Conservation (phyloP, 2,113 vertebrate genomes). For the Bolborhynchus lineola region DNA sequence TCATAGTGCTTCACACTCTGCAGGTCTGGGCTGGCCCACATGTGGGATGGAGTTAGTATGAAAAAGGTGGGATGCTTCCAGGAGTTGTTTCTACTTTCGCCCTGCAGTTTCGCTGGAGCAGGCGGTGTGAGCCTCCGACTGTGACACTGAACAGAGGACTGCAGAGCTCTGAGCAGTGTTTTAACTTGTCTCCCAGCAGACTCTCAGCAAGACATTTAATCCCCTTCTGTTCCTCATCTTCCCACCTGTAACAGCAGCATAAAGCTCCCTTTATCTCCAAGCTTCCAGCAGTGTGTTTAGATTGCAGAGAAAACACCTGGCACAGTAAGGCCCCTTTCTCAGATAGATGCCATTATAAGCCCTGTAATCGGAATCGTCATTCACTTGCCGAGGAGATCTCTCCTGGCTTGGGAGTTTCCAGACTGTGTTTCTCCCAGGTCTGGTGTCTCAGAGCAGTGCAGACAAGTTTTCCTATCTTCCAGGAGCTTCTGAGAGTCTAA, state of each 20-base stretch:
- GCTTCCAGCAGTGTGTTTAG: neutral
- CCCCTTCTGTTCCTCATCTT: neutral
- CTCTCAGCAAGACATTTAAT: neutral
- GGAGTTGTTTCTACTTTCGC: neutral
- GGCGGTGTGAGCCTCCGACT: neutral
- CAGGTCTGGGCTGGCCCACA: accelerated
- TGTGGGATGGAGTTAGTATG: neutral
- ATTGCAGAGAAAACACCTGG: conserved; percentile 32
- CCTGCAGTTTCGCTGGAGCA: neutral
- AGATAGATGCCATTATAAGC: neutral
- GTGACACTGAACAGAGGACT: neutral
- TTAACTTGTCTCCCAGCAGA: neutral
- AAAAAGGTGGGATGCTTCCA: neutral
- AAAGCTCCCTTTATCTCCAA: conserved; percentile 13
- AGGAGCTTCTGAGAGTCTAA: neutral
- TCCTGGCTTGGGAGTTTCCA: neutral
- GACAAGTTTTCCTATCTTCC: neutral
- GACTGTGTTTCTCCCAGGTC: neutral
- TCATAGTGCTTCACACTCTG: accelerated
- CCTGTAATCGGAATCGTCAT: neutral
- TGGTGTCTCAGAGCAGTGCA: neutral
- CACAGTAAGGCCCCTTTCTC: neutral
- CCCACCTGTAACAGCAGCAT: neutral
- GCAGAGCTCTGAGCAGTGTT: neutral
- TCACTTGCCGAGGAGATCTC: neutral